These are phyloP conservation scores for Omphaloscelis lunosa DNA, from an alignment of 2,888 invertebrate genomes.

Conservation along the genomic window DNA sequence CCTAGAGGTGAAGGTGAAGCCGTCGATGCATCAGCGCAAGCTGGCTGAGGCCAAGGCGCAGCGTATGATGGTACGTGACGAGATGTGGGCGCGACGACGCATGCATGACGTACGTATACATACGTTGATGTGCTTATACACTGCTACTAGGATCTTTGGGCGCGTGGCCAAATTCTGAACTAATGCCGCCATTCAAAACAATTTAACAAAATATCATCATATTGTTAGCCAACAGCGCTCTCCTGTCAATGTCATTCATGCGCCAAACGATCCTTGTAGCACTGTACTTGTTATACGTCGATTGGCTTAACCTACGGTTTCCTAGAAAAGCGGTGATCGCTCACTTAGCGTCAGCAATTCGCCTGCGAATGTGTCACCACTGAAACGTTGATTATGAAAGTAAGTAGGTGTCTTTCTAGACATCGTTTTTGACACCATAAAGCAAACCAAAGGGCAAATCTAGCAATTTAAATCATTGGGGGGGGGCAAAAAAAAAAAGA, in stretches of 20 bases:
- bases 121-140: conserved; percentile 43
- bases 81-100: conserved; percentile 92
- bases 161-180: neutral
- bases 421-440: too few species aligned
- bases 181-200: neutral
- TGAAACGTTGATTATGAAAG: too few species aligned
- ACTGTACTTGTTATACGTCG: conserved; percentile 5
- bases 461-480: too few species aligned
- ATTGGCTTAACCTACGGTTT: neutral
- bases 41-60: conserved; percentile 96
- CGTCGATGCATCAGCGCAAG: conserved; percentile 95
- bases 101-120: conserved; percentile 88
- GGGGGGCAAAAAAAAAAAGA: too few species aligned
- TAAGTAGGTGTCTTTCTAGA: too few species aligned
- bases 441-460: too few species aligned
- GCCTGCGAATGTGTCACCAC: too few species aligned
- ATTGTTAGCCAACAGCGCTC: neutral
- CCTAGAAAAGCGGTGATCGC: too few species aligned
- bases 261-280: neutral
- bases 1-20: conserved; percentile 98
- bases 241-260: neutral
- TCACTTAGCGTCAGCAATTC: too few species aligned
- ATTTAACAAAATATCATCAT: neutral
- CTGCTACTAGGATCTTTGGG: neutral
- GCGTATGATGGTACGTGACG: conserved; percentile 93